Evolutionary conservation across 1,140 invertebrate species (phyloP), one percentile per base, ranked within the genome.

Genomic region (Copidosoma floridanum): DNA sequence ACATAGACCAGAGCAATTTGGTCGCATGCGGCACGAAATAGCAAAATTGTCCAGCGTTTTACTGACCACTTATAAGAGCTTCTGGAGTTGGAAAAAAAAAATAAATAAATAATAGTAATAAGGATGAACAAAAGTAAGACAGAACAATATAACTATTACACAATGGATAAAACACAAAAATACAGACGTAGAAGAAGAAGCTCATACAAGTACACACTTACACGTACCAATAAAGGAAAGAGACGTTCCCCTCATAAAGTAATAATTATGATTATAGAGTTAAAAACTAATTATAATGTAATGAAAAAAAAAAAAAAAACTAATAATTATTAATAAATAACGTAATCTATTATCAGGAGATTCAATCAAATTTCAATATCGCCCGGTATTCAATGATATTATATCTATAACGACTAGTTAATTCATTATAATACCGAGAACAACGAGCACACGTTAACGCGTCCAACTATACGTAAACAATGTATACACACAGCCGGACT

Each of bases 291-390:
- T n/a, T n/a, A 21, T 18, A 46, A 20, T 4, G 43, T 23, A 46
- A 18, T 7, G 10, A 21, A 46, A 46, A 46, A 8, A 26, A 43
- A 35, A 52, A 54, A n/a, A 35, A 18, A 37, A n/a, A 16, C 20
- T 24, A 14, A 35, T 51, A 23, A 21, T 24, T 27, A 26, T 23
- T 1, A 27, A 20, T n/a, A 32, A 35, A 35, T 14, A 32, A 40
- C 41, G 24, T 57, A 57, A 41, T 57, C 37, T 21, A 51, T 44
- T 58, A 14, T 58, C 47, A 11, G 48, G 24, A 58, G 48, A 2
- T 44, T 40, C n/a, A 44, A 26, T 58, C 20, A 35, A 51, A 51
- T 44, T 43, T 16, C 14, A 32, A 14, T 18, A 24, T 50, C 11
- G 24, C 21, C 29, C 29, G 6, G 29, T 32, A 32, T 32, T 32